phyloP scores from a whole-genome alignment of 2,113 vertebrate genomes.

The Cryptotis parvus region DNA sequence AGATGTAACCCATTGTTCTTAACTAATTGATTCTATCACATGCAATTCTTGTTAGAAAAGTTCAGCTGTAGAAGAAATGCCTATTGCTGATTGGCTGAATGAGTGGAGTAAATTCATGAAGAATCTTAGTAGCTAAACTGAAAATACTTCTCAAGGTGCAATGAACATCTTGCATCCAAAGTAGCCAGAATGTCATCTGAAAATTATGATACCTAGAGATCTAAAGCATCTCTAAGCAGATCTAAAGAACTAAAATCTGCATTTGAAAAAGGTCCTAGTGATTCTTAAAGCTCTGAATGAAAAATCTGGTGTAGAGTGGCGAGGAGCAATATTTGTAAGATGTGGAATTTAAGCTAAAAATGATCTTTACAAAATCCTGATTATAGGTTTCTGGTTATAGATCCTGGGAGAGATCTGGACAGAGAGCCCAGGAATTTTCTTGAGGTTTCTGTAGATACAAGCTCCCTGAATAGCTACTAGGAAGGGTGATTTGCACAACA shows the following conservation, averaged over 20 bases:
- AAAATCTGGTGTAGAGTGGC: neutral
- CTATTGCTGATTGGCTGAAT: neutral
- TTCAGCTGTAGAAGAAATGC: constrained; percentile 3
- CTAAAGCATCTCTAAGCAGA: too few relatives aligned
- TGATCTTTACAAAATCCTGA: neutral
- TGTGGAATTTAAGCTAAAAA: neutral
- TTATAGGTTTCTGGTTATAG: too few relatives aligned
- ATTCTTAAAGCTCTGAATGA: neutral
- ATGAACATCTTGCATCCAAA: neutral
- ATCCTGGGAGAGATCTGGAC: neutral
- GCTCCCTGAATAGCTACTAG: neutral
- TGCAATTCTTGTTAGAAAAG: constrained; percentile 33
- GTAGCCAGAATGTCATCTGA: neutral
- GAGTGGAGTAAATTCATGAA: neutral
- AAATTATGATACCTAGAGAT: neutral
- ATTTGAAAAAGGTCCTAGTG: neutral
- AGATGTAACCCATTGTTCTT: neutral
- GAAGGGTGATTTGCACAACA: neutral
- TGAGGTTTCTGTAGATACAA: neutral
- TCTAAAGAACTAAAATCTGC: neutral
- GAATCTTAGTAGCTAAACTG: neutral
- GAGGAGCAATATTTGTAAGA: neutral
- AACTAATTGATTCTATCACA: constrained; percentile 2
- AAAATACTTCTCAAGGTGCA: neutral
- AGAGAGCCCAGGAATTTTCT: neutral